Conservation (phyloP, 2,113 vertebrate species). For the Solea solea region DNA sequence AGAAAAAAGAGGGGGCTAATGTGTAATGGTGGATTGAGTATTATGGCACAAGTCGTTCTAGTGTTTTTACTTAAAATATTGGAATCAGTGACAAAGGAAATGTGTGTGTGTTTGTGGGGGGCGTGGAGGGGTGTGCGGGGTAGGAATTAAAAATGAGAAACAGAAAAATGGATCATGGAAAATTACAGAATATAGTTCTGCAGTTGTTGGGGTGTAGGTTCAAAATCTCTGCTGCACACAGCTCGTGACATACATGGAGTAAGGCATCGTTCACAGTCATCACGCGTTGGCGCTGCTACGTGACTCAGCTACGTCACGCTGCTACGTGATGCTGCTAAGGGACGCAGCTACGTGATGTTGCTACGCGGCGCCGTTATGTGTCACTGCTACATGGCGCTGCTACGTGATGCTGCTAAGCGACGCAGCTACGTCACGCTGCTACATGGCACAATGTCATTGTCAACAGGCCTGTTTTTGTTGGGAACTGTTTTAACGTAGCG, state of each 20-base stretch:
- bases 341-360: too few relatives aligned
- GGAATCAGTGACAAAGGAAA: conserved; percentile 10
- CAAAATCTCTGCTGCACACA: conserved; percentile 16
- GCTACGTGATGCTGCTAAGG: too few relatives aligned
- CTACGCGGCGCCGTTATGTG: too few relatives aligned
- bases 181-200: conserved; percentile 26
- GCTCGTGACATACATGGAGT: conserved; percentile 21
- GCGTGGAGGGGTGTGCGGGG: too few relatives aligned
- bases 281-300: too few relatives aligned
- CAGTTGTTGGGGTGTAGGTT: conserved; percentile 3
- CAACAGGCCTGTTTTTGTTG: too few relatives aligned
- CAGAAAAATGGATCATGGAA: conserved; percentile 29
- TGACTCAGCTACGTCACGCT: too few relatives aligned
- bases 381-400: too few relatives aligned
- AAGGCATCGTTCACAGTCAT: not conserved
- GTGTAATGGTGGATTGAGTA: conserved; percentile 41
- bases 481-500: too few relatives aligned
- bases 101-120: not conserved
- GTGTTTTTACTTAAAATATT: conserved; percentile 54
- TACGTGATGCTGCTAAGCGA: too few relatives aligned
- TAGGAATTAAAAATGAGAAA: conserved; percentile 21
- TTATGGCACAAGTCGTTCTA: conserved; percentile 43
- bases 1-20: conserved; percentile 12
- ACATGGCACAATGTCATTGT: too few relatives aligned
- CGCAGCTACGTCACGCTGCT: too few relatives aligned